Percentiles rank a stretch among this genome's conserved stretches.
These are phyloP conservation scores for Drosophila testacea DNA, from an alignment of 2,888 invertebrate genomes.

Conservation along the genomic window DNA sequence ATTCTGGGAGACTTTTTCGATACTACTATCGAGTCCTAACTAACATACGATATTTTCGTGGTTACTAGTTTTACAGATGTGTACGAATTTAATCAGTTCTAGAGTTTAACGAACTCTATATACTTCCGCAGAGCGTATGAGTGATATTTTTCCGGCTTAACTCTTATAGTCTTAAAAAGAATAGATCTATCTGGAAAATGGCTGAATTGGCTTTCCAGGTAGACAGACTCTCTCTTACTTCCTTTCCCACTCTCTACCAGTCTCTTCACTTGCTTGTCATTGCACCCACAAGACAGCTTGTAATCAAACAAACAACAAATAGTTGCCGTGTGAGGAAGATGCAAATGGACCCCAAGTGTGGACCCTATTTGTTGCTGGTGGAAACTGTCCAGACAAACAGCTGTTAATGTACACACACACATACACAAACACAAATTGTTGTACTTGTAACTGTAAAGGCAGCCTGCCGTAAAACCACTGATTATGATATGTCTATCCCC, in stretches of 20 bases:
- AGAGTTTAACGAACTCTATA: no score
- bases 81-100: no score
- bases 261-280: conserved; percentile 30
- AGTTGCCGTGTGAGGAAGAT: conserved; percentile 23
- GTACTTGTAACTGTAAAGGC: conserved; percentile 31
- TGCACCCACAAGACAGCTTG: conserved; percentile 67
- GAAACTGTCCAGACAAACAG: conserved; percentile 40
- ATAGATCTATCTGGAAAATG: no score
- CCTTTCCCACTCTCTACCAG: not conserved
- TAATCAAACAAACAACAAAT: conserved; percentile 66
- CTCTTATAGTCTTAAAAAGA: no score
- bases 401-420: conserved; percentile 24
- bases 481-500: conserved; percentile 37
- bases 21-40: no score
- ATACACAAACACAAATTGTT: conserved; percentile 1
- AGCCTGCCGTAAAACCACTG: conserved; percentile 65
- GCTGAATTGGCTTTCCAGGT: no score
- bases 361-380: conserved; percentile 25
- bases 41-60: no score
- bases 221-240: not conserved
- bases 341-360: conserved; percentile 25
- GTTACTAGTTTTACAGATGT: no score
- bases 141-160: no score
- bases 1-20: no score
- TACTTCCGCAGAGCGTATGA: no score